A percentile compares a stretch with the other conserved stretches of the same genome.
Evolutionary conservation across 2,113 vertebrate genomes (phyloP).

Genomic region (Calonectris borealis): DNA sequence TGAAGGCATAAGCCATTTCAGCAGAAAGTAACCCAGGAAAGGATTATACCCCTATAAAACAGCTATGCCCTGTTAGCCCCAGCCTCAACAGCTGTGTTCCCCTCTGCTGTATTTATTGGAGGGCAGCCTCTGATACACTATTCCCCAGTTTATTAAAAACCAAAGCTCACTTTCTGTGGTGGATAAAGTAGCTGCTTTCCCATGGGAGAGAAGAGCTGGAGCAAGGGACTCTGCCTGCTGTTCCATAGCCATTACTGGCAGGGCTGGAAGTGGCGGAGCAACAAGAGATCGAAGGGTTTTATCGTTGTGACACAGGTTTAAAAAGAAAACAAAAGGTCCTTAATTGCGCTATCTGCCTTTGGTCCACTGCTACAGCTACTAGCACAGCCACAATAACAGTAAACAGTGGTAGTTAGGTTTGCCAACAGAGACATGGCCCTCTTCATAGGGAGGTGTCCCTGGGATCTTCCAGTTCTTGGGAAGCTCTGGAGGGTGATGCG

Average conservation of each 20-base stretch:
- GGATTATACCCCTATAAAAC: not conserved
- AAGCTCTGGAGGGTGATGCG: not conserved
- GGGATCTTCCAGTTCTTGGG: not conserved
- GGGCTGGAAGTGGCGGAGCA: fast-evolving
- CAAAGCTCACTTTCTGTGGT: not conserved
- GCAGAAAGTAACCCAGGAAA: not conserved
- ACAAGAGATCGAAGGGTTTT: not conserved
- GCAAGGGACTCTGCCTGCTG: not conserved
- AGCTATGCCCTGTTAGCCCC: not conserved
- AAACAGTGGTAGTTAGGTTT: not conserved
- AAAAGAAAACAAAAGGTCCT: not conserved
- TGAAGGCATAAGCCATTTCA: not conserved
- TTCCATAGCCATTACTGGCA: not conserved
- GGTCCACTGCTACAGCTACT: not conserved
- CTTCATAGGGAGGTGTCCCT: not conserved
- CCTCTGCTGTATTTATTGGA: not conserved
- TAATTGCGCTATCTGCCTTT: not conserved
- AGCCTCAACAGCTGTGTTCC: not conserved
- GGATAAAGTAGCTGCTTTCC: not conserved
- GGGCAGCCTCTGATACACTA: not conserved
- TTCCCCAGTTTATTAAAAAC: not conserved
- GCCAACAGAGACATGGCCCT: not conserved
- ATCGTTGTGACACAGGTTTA: not conserved
- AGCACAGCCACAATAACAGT: not conserved
- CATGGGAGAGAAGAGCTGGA: not conserved